A percentile compares a stretch with the other conserved stretches of the same genome.
Conservation (phyloP, 2,797 vertebrate species). For the Sebastes taczanowskii region DNA sequence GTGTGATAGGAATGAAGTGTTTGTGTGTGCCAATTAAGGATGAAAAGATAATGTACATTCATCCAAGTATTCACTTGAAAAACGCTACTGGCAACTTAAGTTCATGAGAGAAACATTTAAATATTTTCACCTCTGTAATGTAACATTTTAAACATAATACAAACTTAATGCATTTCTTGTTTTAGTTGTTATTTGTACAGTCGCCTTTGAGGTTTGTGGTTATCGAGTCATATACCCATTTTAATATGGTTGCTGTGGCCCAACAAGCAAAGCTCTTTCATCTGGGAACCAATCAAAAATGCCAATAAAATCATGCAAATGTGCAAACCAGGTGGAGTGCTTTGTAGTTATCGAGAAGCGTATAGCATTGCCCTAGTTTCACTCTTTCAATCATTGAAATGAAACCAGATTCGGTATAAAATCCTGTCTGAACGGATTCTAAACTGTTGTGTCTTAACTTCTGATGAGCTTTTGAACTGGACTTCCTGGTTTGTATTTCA, state of each 20-base stretch:
- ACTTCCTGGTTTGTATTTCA: too few relatives aligned
- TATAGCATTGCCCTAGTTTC: neutral
- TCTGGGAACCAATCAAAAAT: neutral
- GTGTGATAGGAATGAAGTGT: neutral
- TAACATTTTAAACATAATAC: neutral
- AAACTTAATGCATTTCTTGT: neutral
- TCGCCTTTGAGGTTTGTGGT: neutral
- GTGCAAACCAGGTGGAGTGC: neutral
- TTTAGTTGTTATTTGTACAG: neutral
- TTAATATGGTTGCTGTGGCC: neutral
- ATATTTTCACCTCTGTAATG: neutral
- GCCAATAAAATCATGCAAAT: neutral
- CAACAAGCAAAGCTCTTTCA: neutral
- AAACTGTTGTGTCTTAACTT: neutral
- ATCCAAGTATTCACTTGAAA: neutral
- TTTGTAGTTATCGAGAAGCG: neutral
- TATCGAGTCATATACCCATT: neutral
- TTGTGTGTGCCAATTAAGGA: conserved; percentile 13
- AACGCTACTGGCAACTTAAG: neutral
- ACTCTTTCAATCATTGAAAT: neutral
- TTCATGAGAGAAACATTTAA: neutral
- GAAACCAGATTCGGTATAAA: neutral
- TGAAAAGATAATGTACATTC: conserved; percentile 9
- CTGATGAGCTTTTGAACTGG: too few relatives aligned
- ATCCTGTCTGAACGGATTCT: neutral